Evolutionary conservation across 1,140 invertebrate species (phyloP).

Genomic region (Eumeta japonica): DNA sequence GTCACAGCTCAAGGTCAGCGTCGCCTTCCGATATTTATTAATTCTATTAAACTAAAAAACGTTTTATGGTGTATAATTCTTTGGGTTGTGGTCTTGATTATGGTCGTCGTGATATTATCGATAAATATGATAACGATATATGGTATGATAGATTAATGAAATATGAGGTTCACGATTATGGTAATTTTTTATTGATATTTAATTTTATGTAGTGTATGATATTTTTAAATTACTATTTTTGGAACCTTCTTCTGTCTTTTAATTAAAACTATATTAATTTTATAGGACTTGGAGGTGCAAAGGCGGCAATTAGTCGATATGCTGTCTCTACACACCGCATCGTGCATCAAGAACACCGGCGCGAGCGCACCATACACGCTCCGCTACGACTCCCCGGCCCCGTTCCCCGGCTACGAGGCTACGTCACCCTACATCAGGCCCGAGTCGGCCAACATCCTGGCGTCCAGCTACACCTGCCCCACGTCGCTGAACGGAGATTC

Average conservation of each 20-base stretch:
- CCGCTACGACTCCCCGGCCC: conserved; percentile 41
- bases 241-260: too few relatives aligned
- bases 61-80: too few relatives aligned
- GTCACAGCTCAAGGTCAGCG: conserved; percentile 65
- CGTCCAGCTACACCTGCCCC: conserved; percentile 50
- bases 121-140: too few relatives aligned
- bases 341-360: conserved; percentile 63
- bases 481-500: conserved; percentile 36
- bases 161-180: too few relatives aligned
- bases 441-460: conserved; percentile 54
- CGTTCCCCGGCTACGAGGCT: conserved; percentile 47
- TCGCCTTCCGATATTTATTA: not conserved
- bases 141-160: too few relatives aligned
- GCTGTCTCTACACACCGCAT: conserved; percentile 68
- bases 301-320: conserved; percentile 72
- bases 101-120: too few relatives aligned
- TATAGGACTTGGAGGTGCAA: conserved; percentile 71
- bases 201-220: too few relatives aligned
- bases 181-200: too few relatives aligned
- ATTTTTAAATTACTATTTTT: too few relatives aligned
- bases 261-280: too few relatives aligned
- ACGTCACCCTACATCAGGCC: conserved; percentile 52
- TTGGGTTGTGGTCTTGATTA: too few relatives aligned
- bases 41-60: too few relatives aligned
- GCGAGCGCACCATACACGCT: conserved; percentile 32